Base-by-base conservation (phyloP, 2,888 invertebrate genomes). In the Eugnorisma glareosa region DNA sequence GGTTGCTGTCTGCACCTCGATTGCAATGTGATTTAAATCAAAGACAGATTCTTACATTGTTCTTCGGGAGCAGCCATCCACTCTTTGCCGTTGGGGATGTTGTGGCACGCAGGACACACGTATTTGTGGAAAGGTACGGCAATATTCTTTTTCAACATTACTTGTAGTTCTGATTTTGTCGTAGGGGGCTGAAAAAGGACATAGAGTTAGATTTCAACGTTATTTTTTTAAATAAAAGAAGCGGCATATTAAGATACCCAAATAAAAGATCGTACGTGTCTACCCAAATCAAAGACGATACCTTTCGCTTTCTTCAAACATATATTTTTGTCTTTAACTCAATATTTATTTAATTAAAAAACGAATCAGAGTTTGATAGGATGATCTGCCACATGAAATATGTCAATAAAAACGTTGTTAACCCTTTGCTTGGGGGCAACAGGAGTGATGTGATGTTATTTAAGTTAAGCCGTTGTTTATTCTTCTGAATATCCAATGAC, bases 121-220 rank as follows among this genome's bases (percentile, higher is more conserved):
- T 98, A 98, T 93, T 99, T 99, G 94, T 99, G 99, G 94, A 99
- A 99, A 63, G 99, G 98, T 92, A 99, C 98, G 24, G 99, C 99
- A 57, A 98, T 97, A 80, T 98, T 98, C 68, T 97, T 97, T 79
- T 97, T 97, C 89, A 99, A 94, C 98, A 99, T 98, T 83, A 97
- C 97, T 89, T 97, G 97, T 93, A 97, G 96, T 90, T 98, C 97
- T 13, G 97, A 97, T 94, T 99, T 99, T 86, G 98, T 98, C 87
- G 97, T 97, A 88, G 98, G 98, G 91, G 98, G 97, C 95, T 97
- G 94, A 93, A 97, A 92, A 73, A 75, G 37, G 11, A 57, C 6
- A 66, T 45, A 68, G 13, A 31, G 18, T 31, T 35, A 43, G 28
- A 21, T 28, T 24, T 11, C n/a, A 31, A 28, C 21, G 13, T 31